phyloP scores from a whole-genome alignment of 2,888 invertebrate species.

The Prosapia bicincta region DNA sequence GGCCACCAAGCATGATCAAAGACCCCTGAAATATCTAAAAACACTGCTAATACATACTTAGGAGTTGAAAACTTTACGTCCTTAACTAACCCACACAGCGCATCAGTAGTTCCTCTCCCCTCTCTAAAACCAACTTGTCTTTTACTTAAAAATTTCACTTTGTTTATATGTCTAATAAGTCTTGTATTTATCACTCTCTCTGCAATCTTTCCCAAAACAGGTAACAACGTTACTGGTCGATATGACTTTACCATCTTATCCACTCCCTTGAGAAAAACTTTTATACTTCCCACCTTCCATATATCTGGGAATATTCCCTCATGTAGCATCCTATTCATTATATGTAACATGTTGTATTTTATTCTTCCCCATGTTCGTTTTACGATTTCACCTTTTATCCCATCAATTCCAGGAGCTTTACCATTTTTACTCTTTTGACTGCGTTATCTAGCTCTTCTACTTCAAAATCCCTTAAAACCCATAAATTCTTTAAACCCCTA shows the following conservation, averaged over 20 bases:
- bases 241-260: background rate
- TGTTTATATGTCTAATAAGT: background rate
- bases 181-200: background rate
- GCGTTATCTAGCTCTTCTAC: no score
- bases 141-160: background rate
- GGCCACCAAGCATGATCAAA: conserved; percentile 7
- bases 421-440: no score
- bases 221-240: background rate
- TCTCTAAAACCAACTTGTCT: background rate
- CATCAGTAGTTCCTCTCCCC: background rate
- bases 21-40: background rate
- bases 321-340: background rate
- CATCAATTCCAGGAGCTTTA: background rate
- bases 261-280: background rate
- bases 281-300: background rate
- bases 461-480: no score
- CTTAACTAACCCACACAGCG: background rate
- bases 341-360: background rate
- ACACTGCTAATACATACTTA: background rate
- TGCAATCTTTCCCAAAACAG: background rate
- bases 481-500: no score
- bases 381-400: background rate
- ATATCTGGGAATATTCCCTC: background rate
- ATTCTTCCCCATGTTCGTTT: background rate
- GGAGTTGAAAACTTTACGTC: background rate